phyloP scores from a whole-genome alignment of 2,888 invertebrate genomes.

The Sarcophaga variegata region DNA sequence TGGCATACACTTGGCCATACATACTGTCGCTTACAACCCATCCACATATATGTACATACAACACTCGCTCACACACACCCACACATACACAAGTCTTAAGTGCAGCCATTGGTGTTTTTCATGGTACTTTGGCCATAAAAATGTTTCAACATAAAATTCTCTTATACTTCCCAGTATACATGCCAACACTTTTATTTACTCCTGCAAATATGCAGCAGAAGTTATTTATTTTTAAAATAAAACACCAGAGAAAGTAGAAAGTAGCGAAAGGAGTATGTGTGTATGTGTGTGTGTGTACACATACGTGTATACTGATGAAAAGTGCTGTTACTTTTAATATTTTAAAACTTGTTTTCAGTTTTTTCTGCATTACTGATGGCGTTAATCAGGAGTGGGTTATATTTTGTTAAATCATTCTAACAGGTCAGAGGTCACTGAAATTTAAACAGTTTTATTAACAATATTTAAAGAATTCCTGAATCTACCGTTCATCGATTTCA shows the following conservation, averaged over 20 bases:
- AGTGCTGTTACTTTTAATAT: neutral
- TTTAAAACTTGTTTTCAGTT: neutral
- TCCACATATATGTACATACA: neutral
- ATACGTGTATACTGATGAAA: neutral
- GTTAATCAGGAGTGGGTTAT: neutral
- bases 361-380: neutral
- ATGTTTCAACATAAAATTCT: slow-evolving; percentile 39
- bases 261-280: no score
- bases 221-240: neutral
- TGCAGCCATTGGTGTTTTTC: slow-evolving; percentile 52
- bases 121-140: slow-evolving; percentile 53
- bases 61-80: neutral
- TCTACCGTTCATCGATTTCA: no score
- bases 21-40: neutral
- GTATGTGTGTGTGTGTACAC: no score
- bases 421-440: neutral
- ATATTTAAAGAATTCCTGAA: no score
- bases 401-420: neutral
- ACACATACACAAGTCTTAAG: neutral
- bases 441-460: neutral
- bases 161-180: neutral
- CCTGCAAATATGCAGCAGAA: neutral
- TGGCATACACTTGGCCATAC: neutral
- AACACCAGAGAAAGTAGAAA: neutral
- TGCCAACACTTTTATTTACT: neutral